A percentile compares a stretch with the other conserved stretches of the same genome.
Evolutionary conservation across 1,140 invertebrate genomes (phyloP).

Genomic region (Mamestra configurata): DNA sequence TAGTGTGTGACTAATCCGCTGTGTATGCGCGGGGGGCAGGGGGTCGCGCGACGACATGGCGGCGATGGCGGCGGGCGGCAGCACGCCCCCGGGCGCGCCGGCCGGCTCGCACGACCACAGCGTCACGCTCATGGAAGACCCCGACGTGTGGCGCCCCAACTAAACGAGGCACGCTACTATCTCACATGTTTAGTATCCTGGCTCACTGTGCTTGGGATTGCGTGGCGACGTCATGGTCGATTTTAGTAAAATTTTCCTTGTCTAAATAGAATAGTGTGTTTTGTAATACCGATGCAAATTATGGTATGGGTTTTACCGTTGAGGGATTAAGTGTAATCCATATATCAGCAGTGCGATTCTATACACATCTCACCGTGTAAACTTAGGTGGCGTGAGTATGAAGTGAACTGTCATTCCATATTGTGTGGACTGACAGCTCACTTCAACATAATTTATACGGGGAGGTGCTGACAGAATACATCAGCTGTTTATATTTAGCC

Average conservation of each 20-base stretch:
- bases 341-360: too few species aligned
- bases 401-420: too few species aligned
- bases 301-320: too few species aligned
- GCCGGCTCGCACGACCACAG: slow-evolving; percentile 89
- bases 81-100: slow-evolving; percentile 88
- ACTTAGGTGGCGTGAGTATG: too few species aligned
- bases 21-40: slow-evolving; percentile 89
- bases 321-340: too few species aligned
- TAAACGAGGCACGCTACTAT: slow-evolving; percentile 89
- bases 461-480: too few species aligned
- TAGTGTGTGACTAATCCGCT: slow-evolving; percentile 47
- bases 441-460: too few species aligned
- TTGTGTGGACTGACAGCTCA: too few species aligned
- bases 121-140: slow-evolving; percentile 95
- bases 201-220: slow-evolving; percentile 1
- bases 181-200: background rate
- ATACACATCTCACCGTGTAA: too few species aligned
- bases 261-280: background rate
- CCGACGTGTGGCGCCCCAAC: slow-evolving; percentile 96
- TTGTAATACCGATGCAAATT: too few species aligned
- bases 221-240: background rate
- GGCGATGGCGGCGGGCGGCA: slow-evolving; percentile 92
- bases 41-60: slow-evolving; percentile 94
- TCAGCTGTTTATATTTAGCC: too few species aligned
- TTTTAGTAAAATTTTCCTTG: slow-evolving; percentile 11